These are phyloP conservation scores for Zalophus californianus DNA, from an alignment of 2,797 vertebrate species.

Conservation along the genomic window DNA sequence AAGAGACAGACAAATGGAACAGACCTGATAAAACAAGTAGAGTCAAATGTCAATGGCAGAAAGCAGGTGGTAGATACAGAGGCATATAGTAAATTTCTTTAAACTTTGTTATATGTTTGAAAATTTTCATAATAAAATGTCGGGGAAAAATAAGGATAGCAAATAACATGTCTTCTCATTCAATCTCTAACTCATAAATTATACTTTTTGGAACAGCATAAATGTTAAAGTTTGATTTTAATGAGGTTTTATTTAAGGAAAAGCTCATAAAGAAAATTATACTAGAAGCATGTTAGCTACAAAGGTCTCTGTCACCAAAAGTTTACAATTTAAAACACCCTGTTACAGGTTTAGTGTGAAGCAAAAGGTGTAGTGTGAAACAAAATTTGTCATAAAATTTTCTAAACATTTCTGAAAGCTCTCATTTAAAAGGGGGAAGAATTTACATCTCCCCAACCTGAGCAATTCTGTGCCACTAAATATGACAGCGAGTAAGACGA, in stretches of 20 bases:
- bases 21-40: neutral
- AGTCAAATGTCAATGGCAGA: constrained; percentile 23
- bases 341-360: neutral
- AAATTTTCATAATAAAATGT: constrained; percentile 46
- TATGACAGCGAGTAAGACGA: constrained; percentile 38
- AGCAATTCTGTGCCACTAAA: constrained; percentile 11
- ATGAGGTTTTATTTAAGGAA: constrained; percentile 38
- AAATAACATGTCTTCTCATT: constrained; percentile 63
- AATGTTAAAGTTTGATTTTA: constrained; percentile 4
- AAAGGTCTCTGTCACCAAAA: constrained; percentile 20
- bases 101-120: neutral
- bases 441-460: neutral
- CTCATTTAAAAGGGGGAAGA: neutral
- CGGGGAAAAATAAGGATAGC: constrained; percentile 16
- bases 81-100: neutral
- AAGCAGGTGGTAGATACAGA: neutral
- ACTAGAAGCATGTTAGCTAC: constrained; percentile 23
- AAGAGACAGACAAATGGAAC: neutral
- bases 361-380: constrained; percentile 47
- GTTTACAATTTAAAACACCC: constrained; percentile 57
- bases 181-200: constrained; percentile 12
- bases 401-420: constrained; percentile 33
- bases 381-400: constrained; percentile 37
- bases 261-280: constrained; percentile 24
- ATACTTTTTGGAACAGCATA: neutral